phyloP scores from a whole-genome alignment of 2,113 vertebrate species.

The Meriones unguiculatus region DNA sequence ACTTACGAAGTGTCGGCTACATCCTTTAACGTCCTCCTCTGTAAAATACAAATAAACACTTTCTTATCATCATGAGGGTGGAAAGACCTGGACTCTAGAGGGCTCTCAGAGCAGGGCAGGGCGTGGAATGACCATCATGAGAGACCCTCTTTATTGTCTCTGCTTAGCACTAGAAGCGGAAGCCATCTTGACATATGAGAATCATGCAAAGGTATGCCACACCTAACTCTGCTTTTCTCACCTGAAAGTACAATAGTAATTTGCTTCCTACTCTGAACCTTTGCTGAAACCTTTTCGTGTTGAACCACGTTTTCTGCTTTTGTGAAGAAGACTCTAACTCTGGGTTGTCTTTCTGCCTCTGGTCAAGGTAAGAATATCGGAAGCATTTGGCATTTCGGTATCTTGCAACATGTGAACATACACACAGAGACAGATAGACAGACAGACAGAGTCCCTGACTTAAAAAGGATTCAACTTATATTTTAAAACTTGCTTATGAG shows the following conservation, averaged over 20 bases:
- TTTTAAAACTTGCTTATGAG: neutral
- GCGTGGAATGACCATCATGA: fast-evolving
- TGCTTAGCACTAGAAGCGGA: neutral
- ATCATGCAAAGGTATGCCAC: neutral
- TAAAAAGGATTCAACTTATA: neutral
- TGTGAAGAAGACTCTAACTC: constrained; percentile 21
- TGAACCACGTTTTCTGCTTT: constrained; percentile 18
- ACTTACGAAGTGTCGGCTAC: neutral
- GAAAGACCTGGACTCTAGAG: neutral
- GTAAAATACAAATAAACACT: neutral
- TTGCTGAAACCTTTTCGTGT: constrained; percentile 4
- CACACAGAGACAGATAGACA: neutral
- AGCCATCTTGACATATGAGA: neutral
- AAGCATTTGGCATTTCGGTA: neutral
- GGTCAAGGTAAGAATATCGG: neutral
- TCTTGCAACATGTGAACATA: neutral
- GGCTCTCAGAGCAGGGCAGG: neutral
- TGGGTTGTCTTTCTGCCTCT: constrained; percentile 9
- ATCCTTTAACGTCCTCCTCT: neutral
- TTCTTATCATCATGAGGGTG: neutral
- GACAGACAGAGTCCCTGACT: neutral
- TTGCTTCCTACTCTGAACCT: constrained; percentile 43
- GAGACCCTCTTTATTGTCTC: neutral
- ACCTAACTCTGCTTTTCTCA: constrained; percentile 44
- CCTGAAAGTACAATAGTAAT: constrained; percentile 49